These are phyloP conservation scores for Butastur rufipennis DNA, from an alignment of 2,113 vertebrate species.

Conservation along the genomic window DNA sequence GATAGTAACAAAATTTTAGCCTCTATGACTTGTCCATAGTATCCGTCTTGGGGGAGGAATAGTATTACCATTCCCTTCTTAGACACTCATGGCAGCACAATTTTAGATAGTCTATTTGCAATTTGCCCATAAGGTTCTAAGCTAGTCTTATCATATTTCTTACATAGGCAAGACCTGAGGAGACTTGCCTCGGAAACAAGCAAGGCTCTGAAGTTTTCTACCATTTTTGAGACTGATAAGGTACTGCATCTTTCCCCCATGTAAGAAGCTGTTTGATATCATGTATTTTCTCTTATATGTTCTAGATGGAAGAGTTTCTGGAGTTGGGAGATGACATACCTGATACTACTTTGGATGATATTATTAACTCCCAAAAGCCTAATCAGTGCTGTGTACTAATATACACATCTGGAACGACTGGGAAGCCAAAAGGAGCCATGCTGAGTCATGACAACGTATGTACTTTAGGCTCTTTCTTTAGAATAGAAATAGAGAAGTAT, in stretches of 20 bases:
- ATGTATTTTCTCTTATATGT: neutral
- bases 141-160: neutral
- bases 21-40: neutral
- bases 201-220: neutral
- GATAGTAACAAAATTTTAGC: neutral
- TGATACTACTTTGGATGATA: conserved; percentile 75
- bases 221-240: neutral
- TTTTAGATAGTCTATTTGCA: neutral
- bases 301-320: conserved; percentile 86
- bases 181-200: neutral
- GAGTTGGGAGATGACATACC: conserved; percentile 74
- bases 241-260: neutral
- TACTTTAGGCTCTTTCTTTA: neutral
- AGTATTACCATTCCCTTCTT: neutral
- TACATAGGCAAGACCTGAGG: neutral
- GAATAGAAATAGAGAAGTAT: neutral
- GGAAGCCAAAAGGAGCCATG: conserved; percentile 89
- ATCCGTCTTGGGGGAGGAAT: neutral
- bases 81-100: neutral
- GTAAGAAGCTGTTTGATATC: neutral
- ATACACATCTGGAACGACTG: conserved; percentile 89
- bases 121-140: neutral
- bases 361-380: conserved; percentile 77
- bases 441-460: conserved; percentile 90
- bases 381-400: conserved; percentile 86